Conservation (phyloP, 2,113 vertebrate genomes). For the Notarius quadriscutis region DNA sequence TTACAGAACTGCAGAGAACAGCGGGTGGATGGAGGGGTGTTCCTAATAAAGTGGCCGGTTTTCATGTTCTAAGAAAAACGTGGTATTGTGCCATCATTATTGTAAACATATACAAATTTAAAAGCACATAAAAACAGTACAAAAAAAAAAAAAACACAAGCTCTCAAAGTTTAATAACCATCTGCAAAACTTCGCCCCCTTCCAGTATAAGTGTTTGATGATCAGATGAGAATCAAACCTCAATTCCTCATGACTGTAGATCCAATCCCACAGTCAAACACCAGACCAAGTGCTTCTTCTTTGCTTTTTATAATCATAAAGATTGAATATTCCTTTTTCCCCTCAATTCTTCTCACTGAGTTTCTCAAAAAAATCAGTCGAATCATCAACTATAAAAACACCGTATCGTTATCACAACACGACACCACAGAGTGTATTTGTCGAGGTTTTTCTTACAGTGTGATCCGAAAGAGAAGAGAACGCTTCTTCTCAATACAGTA, state of each 20-base stretch:
- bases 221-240: background rate
- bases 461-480: background rate
- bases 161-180: background rate
- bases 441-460: too few species aligned
- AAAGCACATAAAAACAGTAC: background rate
- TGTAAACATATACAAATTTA: background rate
- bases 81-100: background rate
- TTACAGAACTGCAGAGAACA: too few species aligned
- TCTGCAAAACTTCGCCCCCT: background rate
- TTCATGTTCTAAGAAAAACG: background rate
- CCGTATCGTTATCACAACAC: background rate
- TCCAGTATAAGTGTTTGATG: background rate
- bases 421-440: background rate
- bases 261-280: slow-evolving; percentile 36
- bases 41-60: too few species aligned
- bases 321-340: slow-evolving; percentile 13
- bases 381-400: slow-evolving; percentile 5
- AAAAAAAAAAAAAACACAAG: too few species aligned
- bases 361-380: background rate
- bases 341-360: background rate
- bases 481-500: background rate
- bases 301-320: slow-evolving; percentile 34
- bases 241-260: slow-evolving; percentile 17
- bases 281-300: slow-evolving; percentile 8
- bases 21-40: too few species aligned